A percentile compares a stretch with the other conserved stretches of the same genome.
Conservation (phyloP, 2,113 vertebrate genomes). For the Chaetorhynchus papuensis region DNA sequence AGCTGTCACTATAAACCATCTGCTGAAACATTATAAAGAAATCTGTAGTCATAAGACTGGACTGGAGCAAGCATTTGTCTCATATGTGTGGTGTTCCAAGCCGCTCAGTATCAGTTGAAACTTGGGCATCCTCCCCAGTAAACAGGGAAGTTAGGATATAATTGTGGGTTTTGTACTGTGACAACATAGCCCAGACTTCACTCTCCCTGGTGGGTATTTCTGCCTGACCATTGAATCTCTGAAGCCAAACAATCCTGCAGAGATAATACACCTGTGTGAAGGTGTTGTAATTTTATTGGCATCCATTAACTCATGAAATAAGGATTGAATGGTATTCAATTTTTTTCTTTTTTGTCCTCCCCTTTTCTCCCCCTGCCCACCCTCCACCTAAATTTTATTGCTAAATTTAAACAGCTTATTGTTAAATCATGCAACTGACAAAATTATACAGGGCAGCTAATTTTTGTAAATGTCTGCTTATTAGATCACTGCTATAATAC, state of each 20-base stretch:
- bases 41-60: background rate
- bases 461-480: background rate
- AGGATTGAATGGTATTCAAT: background rate
- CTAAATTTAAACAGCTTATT: background rate
- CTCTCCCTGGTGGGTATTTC: background rate
- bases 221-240: background rate
- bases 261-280: background rate
- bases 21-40: background rate
- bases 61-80: background rate
- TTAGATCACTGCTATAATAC: background rate
- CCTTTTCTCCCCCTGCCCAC: accelerated
- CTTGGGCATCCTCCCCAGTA: background rate
- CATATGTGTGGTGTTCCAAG: background rate
- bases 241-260: background rate
- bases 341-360: background rate
- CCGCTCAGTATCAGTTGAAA: background rate
- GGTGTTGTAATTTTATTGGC: background rate
- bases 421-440: background rate
- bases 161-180: background rate
- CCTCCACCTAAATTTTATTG: background rate
- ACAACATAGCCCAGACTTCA: background rate
- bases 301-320: background rate
- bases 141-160: background rate
- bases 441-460: background rate
- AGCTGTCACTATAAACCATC: background rate